Base-by-base conservation (phyloP, 1,140 invertebrate species). In the Caenorhabditis tropicalis region DNA sequence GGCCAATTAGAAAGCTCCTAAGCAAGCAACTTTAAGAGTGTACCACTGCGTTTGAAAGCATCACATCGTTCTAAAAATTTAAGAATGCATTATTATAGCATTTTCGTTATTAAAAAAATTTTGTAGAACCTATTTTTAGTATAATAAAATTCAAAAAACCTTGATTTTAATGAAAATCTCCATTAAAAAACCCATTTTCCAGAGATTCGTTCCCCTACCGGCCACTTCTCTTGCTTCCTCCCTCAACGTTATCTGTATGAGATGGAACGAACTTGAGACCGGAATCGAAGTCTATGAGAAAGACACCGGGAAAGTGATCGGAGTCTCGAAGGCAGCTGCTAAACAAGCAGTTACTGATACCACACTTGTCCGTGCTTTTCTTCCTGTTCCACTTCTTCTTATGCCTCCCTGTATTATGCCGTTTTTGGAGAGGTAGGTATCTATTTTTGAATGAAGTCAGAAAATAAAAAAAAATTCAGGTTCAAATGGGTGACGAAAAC, bases 131-230 rank as follows among this genome's bases (percentile, higher is more conserved):
- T n/a, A n/a, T n/a, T n/a, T n/a, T n/a, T n/a, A n/a, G n/a, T n/a
- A n/a, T n/a, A n/a, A n/a, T n/a, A n/a, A n/a, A n/a, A n/a, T n/a
- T n/a, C n/a, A n/a, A n/a, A n/a, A n/a, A n/a, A n/a, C 39, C 9
- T n/a, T 21, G 19, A 24, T 46, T 49, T 43, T 27, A 12, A 15
- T 7, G 2, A 43, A 12, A 27, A 27, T 12, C 27, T 16, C 39
- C 39, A 12, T 19, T 12, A 2, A 49, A 49, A 21, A 21, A 24
- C 27, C 27, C 7, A 74, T 7, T 29, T 80, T 80, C n/a, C 92
- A 92, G 85, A 88, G 92, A 88, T 93, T 93, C 91, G 92, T 93
- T 16, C 93, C 93, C 31, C 92, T 92, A 56, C 93, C 93, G 51
- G 93, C 93, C 43, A 70, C 86, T 91, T 92, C 92, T 4, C 89